phyloP scores from a whole-genome alignment of 2,113 vertebrate genomes.

The Scomber scombrus region DNA sequence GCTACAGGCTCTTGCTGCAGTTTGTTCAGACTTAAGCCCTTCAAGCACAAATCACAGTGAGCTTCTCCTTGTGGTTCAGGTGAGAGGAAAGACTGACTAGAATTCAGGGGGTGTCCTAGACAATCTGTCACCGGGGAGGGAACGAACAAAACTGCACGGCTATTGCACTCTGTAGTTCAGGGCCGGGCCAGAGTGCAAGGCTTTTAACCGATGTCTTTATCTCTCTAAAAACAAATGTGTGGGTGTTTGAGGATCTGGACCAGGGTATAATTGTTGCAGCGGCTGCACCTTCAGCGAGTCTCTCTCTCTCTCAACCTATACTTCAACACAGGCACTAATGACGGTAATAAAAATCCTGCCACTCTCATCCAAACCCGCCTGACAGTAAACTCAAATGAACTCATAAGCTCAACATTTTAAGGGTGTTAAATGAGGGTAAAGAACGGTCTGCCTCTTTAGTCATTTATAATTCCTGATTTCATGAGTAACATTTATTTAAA shows the following conservation, averaged over 20 bases:
- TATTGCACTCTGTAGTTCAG: neutral
- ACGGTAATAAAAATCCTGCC: conserved; percentile 14
- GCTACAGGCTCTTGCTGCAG: no score
- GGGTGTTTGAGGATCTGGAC: conserved; percentile 23
- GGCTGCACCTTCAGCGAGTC: neutral
- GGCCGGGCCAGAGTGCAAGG: neutral
- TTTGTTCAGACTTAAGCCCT: no score
- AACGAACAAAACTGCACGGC: neutral
- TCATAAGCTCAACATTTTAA: neutral
- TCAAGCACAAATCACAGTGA: no score
- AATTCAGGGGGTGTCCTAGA: neutral
- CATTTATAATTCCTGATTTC: neutral
- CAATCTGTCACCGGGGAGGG: neutral
- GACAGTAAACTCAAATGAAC: conserved; percentile 3
- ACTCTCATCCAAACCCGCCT: conserved; percentile 28
- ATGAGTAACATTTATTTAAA: conserved; percentile 3
- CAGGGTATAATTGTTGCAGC: neutral
- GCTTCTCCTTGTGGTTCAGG: no score
- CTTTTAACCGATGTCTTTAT: conserved; percentile 8
- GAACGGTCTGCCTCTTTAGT: neutral
- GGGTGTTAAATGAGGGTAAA: neutral
- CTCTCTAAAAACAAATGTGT: conserved; percentile 5
- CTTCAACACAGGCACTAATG: conserved; percentile 10
- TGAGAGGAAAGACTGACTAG: neutral
- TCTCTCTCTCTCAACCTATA: neutral